A percentile compares a stretch with the other conserved stretches of the same genome.
Conservation (phyloP, 2,797 vertebrate genomes). For the Periparus ater region DNA sequence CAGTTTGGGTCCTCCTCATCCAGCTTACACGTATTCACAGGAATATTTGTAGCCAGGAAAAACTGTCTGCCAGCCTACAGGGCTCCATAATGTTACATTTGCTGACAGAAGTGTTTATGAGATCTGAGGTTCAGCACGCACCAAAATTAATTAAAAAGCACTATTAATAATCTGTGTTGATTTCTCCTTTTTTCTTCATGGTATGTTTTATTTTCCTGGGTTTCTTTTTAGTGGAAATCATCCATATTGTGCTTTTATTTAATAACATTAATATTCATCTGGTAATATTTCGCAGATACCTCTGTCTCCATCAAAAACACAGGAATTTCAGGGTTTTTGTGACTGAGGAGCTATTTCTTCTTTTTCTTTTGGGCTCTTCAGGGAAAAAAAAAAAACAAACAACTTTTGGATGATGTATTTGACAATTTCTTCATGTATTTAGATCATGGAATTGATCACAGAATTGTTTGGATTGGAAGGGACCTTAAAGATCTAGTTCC, state of each 20-base stretch:
- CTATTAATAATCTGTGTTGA: background rate
- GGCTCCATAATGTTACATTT: background rate
- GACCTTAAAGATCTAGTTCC: background rate
- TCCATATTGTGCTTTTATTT: background rate
- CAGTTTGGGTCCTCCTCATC: background rate
- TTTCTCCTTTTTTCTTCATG: background rate
- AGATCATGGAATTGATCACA: background rate
- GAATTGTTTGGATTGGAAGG: background rate
- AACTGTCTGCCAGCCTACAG: background rate
- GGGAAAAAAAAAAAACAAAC: background rate
- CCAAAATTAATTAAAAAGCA: background rate
- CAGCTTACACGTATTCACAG: fast-evolving
- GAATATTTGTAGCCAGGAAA: background rate
- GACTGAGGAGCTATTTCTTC: background rate
- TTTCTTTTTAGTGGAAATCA: background rate
- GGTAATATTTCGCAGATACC: background rate
- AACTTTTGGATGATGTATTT: background rate
- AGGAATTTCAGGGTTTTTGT: too few species aligned
- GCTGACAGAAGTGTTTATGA: background rate
- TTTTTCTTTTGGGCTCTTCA: background rate
- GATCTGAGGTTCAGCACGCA: background rate
- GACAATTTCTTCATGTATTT: background rate
- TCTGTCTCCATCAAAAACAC: background rate
- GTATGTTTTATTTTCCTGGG: background rate
- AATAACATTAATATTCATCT: background rate